These are phyloP conservation scores for Nansenia antarctica DNA, from an alignment of 2,113 vertebrate species.

Conservation along the genomic window DNA sequence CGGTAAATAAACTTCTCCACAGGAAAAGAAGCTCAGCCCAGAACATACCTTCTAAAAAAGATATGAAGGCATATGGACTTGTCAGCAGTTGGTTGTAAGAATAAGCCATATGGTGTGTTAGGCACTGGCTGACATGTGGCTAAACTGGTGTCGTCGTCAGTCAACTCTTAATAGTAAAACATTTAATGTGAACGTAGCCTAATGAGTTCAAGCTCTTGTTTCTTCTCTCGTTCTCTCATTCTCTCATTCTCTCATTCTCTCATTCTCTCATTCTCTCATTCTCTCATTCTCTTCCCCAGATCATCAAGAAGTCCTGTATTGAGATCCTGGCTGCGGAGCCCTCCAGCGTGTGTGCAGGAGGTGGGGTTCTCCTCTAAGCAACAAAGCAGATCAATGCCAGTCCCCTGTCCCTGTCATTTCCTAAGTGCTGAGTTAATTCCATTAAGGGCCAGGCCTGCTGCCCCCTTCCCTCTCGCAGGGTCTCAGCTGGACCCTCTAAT, in stretches of 20 bases:
- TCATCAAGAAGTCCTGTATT: no score
- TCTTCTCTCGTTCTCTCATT: no score
- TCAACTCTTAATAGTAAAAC: no score
- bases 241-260: background rate
- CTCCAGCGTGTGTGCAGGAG: constrained; percentile 85
- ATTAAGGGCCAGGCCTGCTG: constrained; percentile 13
- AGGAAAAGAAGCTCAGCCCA: background rate
- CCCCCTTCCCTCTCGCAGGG: background rate
- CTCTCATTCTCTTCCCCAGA: constrained; percentile 62
- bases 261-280: background rate
- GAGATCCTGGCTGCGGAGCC: constrained; percentile 85
- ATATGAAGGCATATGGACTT: no score
- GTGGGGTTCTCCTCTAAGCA: constrained; percentile 69
- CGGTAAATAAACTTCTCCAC: constrained; percentile 70
- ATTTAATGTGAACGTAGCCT: no score
- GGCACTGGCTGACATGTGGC: background rate
- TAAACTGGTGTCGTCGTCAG: background rate
- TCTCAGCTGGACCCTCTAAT: constrained; percentile 19
- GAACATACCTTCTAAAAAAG: no score
- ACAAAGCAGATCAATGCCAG: background rate
- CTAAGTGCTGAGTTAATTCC: constrained; percentile 28
- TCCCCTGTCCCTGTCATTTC: constrained; percentile 13
- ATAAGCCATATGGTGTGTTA: no score
- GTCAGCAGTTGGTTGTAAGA: no score
- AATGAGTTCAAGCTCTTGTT: background rate